phyloP scores from a whole-genome alignment of 2,888 invertebrate genomes.

The Hypolimnas misippus region DNA sequence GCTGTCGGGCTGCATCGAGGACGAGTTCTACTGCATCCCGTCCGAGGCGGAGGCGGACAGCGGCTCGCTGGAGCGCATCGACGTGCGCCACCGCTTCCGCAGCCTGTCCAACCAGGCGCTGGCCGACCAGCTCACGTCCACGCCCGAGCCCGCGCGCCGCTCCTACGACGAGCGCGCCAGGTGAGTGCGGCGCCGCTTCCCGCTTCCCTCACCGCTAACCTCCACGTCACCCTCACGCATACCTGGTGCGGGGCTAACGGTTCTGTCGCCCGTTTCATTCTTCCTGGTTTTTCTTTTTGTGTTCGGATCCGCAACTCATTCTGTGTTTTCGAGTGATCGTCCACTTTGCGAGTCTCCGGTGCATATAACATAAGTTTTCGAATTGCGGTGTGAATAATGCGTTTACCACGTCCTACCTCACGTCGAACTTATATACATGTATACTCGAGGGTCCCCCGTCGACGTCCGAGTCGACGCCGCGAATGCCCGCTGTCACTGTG shows the following conservation, averaged over 20 bases:
- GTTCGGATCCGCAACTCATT: not conserved
- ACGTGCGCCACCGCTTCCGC: constrained; percentile 62
- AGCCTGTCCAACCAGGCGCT: constrained; percentile 61
- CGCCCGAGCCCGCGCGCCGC: constrained; percentile 64
- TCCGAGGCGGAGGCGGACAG: constrained; percentile 60
- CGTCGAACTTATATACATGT: no score
- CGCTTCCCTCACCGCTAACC: constrained; percentile 30
- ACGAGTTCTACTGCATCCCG: constrained; percentile 76
- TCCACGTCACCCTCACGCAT: constrained; percentile 28
- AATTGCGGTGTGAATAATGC: not conserved
- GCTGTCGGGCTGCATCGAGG: constrained; percentile 74
- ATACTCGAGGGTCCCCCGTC: no score
- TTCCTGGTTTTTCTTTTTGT: constrained; percentile 8
- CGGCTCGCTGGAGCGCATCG: constrained; percentile 53
- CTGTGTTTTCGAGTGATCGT: not conserved
- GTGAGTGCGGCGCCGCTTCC: constrained; percentile 53
- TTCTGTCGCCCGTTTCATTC: constrained; percentile 31
- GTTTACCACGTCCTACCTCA: constrained; percentile 6
- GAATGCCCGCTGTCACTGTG: no score
- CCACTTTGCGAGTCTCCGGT: not conserved
- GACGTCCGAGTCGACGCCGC: no score
- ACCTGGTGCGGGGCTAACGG: constrained; percentile 35
- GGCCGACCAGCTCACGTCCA: constrained; percentile 58
- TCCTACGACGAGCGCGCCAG: constrained; percentile 68
- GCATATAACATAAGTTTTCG: not conserved